Base-by-base conservation (phyloP, 2,797 vertebrate genomes). In the Aulostomus chinensis region DNA sequence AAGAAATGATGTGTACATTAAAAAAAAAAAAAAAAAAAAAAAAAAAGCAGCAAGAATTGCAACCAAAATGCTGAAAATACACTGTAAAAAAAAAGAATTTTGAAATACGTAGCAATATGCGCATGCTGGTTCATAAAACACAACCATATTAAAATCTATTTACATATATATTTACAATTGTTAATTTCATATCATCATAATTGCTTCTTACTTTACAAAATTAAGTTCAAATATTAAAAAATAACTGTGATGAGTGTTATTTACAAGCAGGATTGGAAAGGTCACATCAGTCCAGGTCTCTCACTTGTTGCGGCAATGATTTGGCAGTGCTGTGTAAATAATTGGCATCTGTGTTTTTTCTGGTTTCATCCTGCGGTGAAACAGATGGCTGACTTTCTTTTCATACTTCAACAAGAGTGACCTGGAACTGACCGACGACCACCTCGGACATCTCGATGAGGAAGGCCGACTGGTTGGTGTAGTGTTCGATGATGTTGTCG, bases 381-480 rank as follows among this genome's bases (percentile, higher is more conserved):
- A 29, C 37, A 4, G 17, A 25, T 2, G 15, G 16, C 20, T 21
- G 21, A 40, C 26, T 10, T 25, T n/a, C 10, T 86, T 51, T 57
- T 88, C 86, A 99, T 88, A 97, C 89, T 90, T 99, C 97, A 48
- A 93, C 88, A 14, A 98, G 94, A 32, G 93, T 94, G 77, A 98
- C 63, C 84, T 97, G 96, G 80, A 94, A 91, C 80, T 93, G 94
- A 35, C 92, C 92, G 2, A 26, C 13, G 10, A 85, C 86, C 2
- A 81, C 48, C 66, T 98, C 94, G 0, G 91, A 91, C 75, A 96
- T 66, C 64, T 98, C 95, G 12, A 99, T 90, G 42, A 96, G 93
- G 69, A 98, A 99, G 58, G 97, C 95, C 0, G 93, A 91, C 18
- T 98, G 97, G 87, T 98, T 98, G 91, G 94, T 97, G 82, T 99